A percentile compares a stretch with the other conserved stretches of the same genome.
Conservation (phyloP, 2,888 invertebrate genomes). For the Eristalis intricaria region DNA sequence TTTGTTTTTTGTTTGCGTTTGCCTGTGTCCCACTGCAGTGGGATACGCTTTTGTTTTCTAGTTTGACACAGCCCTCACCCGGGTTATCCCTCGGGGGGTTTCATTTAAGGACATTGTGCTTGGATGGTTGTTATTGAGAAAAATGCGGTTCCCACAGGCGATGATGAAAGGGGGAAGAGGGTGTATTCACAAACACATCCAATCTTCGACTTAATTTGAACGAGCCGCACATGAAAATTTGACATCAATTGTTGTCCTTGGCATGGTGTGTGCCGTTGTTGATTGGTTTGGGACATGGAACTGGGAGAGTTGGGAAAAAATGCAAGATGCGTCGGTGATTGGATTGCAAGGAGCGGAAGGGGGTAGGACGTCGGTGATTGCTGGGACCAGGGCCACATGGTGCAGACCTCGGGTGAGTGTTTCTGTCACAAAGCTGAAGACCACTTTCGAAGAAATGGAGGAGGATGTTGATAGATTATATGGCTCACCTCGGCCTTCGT, state of each 20-base stretch:
- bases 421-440: background rate
- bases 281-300: background rate
- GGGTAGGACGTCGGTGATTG: background rate
- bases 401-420: background rate
- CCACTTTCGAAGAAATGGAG: background rate
- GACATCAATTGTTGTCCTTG: background rate
- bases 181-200: background rate
- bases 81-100: conserved; percentile 30
- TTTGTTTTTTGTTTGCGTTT: conserved; percentile 22
- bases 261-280: background rate
- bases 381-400: background rate
- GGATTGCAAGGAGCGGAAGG: background rate
- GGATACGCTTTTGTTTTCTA: background rate
- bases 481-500: too few species aligned
- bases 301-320: background rate
- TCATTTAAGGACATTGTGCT: conserved; percentile 49
- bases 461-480: too few species aligned
- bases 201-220: background rate
- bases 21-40: background rate
- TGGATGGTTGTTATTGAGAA: conserved; percentile 53
- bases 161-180: background rate
- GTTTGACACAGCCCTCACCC: background rate
- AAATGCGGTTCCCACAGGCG: conserved; percentile 41
- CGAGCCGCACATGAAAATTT: background rate
- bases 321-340: background rate